phyloP scores from a whole-genome alignment of 2,113 vertebrate genomes.

The Rattus rattus region DNA sequence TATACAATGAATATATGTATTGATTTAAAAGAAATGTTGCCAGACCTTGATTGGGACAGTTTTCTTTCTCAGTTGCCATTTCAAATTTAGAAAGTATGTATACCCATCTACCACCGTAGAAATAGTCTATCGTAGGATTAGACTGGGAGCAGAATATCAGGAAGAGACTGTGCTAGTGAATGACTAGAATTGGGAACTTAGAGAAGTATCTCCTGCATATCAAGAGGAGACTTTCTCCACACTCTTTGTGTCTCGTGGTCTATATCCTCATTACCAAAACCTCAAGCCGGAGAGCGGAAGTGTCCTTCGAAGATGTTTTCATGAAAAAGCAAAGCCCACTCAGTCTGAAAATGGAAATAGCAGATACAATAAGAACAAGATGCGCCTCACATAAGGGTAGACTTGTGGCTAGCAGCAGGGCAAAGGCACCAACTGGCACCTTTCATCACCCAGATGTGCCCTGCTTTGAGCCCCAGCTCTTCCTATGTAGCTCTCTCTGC shows the following conservation, averaged over 20 bases:
- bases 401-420: accelerated
- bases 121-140: neutral
- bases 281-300: neutral
- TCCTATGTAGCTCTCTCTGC: accelerated
- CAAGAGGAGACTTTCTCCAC: neutral
- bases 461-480: neutral
- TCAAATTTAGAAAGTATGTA: slow-evolving; percentile 46
- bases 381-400: neutral
- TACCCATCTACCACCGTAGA: neutral
- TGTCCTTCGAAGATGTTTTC: neutral
- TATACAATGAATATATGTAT: neutral
- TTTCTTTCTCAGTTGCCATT: slow-evolving; percentile 61
- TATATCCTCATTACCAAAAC: slow-evolving; percentile 7
- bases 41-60: slow-evolving; percentile 49
- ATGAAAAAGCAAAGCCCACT: slow-evolving; percentile 8
- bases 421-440: neutral
- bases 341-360: neutral
- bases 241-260: neutral
- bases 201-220: slow-evolving; percentile 16
- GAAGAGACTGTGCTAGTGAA: neutral
- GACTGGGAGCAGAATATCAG: neutral
- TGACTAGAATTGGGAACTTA: slow-evolving; percentile 17
- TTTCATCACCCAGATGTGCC: accelerated
- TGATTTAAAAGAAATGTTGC: neutral
- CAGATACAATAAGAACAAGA: neutral